Evolutionary conservation across 2,113 vertebrate genomes (phyloP), one percentile per base, ranked within the genome.

Genomic region (Vanacampus margaritifer): DNA sequence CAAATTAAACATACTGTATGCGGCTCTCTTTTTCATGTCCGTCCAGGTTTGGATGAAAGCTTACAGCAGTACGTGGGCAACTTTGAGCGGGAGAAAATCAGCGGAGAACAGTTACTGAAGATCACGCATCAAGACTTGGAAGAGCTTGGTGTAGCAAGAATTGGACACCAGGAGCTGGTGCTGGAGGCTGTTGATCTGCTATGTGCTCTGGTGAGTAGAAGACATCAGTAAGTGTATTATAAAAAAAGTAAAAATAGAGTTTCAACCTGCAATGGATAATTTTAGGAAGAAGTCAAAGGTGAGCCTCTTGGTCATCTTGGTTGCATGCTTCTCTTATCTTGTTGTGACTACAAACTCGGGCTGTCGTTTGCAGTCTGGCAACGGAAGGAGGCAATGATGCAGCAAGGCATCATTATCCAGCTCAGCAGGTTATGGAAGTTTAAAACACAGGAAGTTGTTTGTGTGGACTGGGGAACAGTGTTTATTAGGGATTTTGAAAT

Each of bases 101-200:
- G 94, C 0, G 97, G 97, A 12, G 96, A 97, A 58, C 96, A 98
- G 78, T 90, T 99, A 50, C 86, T 99, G 68, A 95, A 95, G 89
- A 97, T 99, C 86, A 95, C 96, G 0, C 96, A 99, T 67, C 97
- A 99, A 86, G 97, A 98, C 72, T 94, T 99, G 23, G 96, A 99
- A 90, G 96, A 98, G 64, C 90, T 99, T 16, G 96, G 97, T 0
- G 92, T 98, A 70, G 91, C 94, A 2, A 91, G 96, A 5, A 98
- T 99, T 0, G 97, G 97, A 75, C 97, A 99, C 81, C 97, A 99
- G 86, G 97, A 99, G 53, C 91, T 99, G 50, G 94, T 99, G 75
- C 82, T 99, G 78, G 97, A 99, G 86, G 96, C 97, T 3, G 97
- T 99, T 0, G 97, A 99, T 84, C 92, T 99, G 64, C 95, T 99